These are phyloP conservation scores for Heliconius charithonia DNA, from an alignment of 2,888 invertebrate genomes.

Conservation along the genomic window DNA sequence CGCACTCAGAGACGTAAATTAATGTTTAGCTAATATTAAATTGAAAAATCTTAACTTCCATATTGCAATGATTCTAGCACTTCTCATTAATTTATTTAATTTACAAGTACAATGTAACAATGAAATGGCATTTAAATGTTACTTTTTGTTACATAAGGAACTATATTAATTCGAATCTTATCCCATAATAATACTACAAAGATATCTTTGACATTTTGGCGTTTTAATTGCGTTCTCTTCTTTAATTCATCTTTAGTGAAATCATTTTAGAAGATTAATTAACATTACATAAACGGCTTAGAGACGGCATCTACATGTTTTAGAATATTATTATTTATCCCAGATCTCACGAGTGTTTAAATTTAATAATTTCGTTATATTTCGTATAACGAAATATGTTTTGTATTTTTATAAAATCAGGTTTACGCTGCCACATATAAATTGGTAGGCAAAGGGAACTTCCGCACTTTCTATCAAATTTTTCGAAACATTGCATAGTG, in stretches of 20 bases:
- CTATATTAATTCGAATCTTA: background rate
- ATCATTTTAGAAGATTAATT: conserved; percentile 11
- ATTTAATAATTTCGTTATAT: background rate
- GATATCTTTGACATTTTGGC: conserved; percentile 7
- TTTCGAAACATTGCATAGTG: no score
- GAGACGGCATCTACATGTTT: background rate
- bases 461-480: no score
- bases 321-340: background rate
- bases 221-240: background rate
- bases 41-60: background rate
- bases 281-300: background rate
- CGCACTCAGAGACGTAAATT: background rate
- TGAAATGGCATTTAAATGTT: background rate
- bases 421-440: no score
- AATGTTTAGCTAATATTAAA: background rate
- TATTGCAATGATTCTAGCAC: background rate
- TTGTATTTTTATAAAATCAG: background rate
- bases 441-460: no score
- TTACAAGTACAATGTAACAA: background rate
- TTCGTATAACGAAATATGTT: background rate
- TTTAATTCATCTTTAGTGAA: background rate
- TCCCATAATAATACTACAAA: background rate
- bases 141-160: background rate
- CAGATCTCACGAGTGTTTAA: background rate
- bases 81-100: background rate